Evolutionary conservation across 2,888 invertebrate genomes (phyloP).

Genomic region (Belgica antarctica): DNA sequence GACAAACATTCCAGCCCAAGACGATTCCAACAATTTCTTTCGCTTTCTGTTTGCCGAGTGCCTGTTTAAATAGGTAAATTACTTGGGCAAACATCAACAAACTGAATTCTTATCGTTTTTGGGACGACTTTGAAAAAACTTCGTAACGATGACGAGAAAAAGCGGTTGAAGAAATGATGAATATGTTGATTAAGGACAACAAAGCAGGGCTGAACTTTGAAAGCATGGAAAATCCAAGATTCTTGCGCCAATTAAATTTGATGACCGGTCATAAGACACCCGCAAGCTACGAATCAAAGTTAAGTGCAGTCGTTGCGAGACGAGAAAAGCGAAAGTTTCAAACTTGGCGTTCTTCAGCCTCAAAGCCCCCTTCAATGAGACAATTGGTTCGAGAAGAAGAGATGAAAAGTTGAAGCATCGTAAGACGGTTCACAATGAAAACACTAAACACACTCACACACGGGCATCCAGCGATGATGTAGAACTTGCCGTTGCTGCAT

Average conservation of each 20-base stretch:
- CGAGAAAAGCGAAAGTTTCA: slow-evolving; percentile 37
- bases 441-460: background rate
- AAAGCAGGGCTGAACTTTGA: slow-evolving; percentile 1
- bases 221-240: too few relatives aligned
- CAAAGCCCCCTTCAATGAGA: slow-evolving; percentile 9
- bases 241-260: background rate
- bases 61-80: slow-evolving; percentile 33
- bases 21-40: background rate
- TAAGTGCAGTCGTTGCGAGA: background rate
- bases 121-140: background rate
- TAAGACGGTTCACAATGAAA: background rate
- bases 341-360: background rate
- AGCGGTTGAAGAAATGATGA: background rate
- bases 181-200: slow-evolving; percentile 2
- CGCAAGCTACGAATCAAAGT: slow-evolving; percentile 12
- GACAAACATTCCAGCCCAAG: background rate
- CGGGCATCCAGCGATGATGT: background rate
- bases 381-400: slow-evolving; percentile 27
- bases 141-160: slow-evolving; percentile 15
- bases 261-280: slow-evolving; percentile 14
- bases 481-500: slow-evolving; percentile 1
- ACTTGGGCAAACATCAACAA: background rate
- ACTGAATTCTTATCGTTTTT: slow-evolving; percentile 15
- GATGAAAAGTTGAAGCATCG: too few relatives aligned
- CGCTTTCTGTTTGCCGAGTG: too few relatives aligned